Conservation (phyloP, 2,797 vertebrate species). For the Chaunax sp. region DNA sequence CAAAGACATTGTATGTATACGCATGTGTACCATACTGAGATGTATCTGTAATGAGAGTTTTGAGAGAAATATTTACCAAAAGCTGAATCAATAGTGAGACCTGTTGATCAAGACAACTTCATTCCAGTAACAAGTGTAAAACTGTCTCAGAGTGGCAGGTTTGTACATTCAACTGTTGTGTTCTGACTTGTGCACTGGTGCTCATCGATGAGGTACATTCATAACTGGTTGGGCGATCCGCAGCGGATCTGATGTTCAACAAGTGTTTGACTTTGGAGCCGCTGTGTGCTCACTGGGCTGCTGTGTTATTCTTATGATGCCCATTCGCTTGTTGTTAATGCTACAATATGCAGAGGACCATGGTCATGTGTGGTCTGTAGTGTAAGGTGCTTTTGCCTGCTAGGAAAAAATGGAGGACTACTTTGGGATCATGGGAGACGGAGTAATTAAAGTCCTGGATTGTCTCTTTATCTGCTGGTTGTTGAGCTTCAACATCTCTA, state of each 20-base stretch:
- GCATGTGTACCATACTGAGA: conserved; percentile 51
- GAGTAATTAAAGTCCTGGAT: conserved; percentile 76
- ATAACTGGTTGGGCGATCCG: conserved; percentile 68
- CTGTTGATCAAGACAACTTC: conserved; percentile 39
- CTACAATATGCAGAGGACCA: conserved; percentile 77
- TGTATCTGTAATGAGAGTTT: conserved; percentile 29
- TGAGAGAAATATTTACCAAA: conserved; percentile 31
- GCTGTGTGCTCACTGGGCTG: conserved; percentile 56
- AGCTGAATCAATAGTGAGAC: conserved; percentile 40
- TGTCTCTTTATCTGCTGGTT: conserved; percentile 81
- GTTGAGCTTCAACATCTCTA: conserved; percentile 73
- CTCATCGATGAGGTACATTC: conserved; percentile 84
- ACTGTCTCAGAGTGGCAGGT: conserved; percentile 60
- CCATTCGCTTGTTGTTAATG: conserved; percentile 67
- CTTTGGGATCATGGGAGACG: conserved; percentile 73
- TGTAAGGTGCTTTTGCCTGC: conserved; percentile 81
- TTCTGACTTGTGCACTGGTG: conserved; percentile 78
- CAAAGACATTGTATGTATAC: conserved; percentile 54
- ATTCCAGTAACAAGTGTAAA: conserved; percentile 53
- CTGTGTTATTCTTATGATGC: conserved; percentile 52
- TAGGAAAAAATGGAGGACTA: conserved; percentile 76
- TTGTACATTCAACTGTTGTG: conserved; percentile 79
- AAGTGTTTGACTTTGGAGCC: conserved; percentile 59
- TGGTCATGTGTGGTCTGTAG: conserved; percentile 76
- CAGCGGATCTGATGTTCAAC: conserved; percentile 60